These are phyloP conservation scores for Theretra japonica DNA, from an alignment of 2,888 invertebrate genomes.

Conservation along the genomic window DNA sequence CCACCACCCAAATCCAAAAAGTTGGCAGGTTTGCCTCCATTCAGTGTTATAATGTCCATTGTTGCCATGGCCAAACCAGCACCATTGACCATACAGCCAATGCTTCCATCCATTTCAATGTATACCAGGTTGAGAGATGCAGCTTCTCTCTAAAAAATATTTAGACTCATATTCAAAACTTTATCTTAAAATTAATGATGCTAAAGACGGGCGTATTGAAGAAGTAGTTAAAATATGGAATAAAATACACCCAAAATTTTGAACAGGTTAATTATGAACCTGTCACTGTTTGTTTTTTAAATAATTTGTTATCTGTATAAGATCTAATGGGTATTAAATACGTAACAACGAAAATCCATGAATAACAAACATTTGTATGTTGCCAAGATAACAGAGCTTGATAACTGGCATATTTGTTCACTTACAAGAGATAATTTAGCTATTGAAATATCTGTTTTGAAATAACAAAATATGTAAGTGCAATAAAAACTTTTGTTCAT, in stretches of 20 bases:
- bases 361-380: conserved; percentile 15
- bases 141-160: conserved; percentile 89
- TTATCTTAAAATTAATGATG: neutral
- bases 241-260: neutral
- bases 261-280: too few species aligned
- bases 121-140: conserved; percentile 96
- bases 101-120: conserved; percentile 98
- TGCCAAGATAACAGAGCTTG: conserved; percentile 2
- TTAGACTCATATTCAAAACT: neutral
- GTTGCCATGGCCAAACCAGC: conserved; percentile 99
- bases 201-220: neutral
- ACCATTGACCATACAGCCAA: conserved; percentile 98
- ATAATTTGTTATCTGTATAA: neutral
- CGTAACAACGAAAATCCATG: neutral
- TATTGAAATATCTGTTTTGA: too few species aligned
- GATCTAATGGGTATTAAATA: neutral
- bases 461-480: too few species aligned
- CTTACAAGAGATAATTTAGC: conserved; percentile 7
- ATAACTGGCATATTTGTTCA: conserved; percentile 16
- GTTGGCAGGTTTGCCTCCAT: conserved; percentile 98
- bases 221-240: neutral
- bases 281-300: neutral
- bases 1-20: conserved; percentile 99
- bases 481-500: too few species aligned
- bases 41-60: conserved; percentile 98